Evolutionary conservation across 35 echinoderm and acorn worm genomes (phyloP).

Genomic region (Heliocidaris erythrogramma): DNA sequence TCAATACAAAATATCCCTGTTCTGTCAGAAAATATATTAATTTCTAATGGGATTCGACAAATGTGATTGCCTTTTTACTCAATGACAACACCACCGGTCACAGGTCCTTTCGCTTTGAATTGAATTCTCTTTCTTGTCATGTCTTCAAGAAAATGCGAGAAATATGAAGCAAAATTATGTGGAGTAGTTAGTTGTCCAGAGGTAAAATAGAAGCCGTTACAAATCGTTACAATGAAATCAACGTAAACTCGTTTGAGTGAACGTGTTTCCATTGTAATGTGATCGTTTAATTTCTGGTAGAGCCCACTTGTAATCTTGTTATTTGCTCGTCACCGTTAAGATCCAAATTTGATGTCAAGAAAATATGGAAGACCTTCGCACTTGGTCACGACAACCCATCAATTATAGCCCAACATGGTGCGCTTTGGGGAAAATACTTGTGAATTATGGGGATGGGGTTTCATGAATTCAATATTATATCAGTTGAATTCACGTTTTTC

Average conservation of each 20-base stretch:
- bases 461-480: constrained; percentile 51
- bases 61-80: neutral
- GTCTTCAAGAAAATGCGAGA: neutral
- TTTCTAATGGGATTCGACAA: neutral
- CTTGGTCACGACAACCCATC: neutral
- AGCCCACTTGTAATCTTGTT: constrained; percentile 41
- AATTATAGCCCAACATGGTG: constrained; percentile 35
- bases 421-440: constrained; percentile 36
- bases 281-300: constrained; percentile 14
- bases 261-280: constrained; percentile 30
- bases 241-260: constrained; percentile 48
- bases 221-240: constrained; percentile 41
- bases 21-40: neutral
- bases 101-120: neutral
- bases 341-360: constrained; percentile 24
- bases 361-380: constrained; percentile 34
- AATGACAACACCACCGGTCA: neutral
- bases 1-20: too few relatives aligned
- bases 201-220: constrained; percentile 6
- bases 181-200: neutral
- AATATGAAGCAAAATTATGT: neutral
- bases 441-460: constrained; percentile 42
- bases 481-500: constrained; percentile 37
- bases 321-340: constrained; percentile 18
- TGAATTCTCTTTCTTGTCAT: neutral